Base-by-base conservation (phyloP, 2,113 vertebrate species). In the Malurus elegans region DNA sequence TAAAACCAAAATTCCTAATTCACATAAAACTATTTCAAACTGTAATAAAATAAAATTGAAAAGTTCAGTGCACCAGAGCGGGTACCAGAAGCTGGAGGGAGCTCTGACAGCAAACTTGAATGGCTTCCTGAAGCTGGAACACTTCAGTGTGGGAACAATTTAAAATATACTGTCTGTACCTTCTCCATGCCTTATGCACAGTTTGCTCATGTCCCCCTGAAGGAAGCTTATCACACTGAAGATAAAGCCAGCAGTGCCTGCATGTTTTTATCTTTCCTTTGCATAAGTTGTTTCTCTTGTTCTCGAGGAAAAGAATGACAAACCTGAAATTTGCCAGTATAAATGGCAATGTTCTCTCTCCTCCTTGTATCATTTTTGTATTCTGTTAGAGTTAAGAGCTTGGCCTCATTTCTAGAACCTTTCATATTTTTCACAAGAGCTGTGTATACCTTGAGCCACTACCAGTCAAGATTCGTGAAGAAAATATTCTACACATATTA, bases 181-280 rank as follows among this genome's bases (percentile, higher is more conserved):
- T 72, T 60, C 72, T 54, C 44, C 44, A 25, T 79, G 57, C 57
- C 75, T 88, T 21, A 19, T 48, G 65, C 76, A 75, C 7, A 79
- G 79, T 79, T 87, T 79, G 76, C 61, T 94, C 87, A 60, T 60
- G 65, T 67, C 32, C 79, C 76, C 82, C 91, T 58, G 85, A 93
- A 93, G 92, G 82, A 78, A 78, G 90, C 67, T 88, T 88, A 92
- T 90, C 93, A 61, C 50, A n/a, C 32, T 31, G 36, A 58, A 84
- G 89, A 92, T 74, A 97, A 92, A 89, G 42, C 65, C 72, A 92
- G 85, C 89, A 83, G 71, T 36, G 62, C 78, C 80, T 89, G 51
- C 47, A 58, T 79, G 56, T 32, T 88, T 81, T 84, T 91, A 56
- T 90, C 88, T 86, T 45, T 25, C 81, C 73, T 73, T 69, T 90